Percentiles rank a stretch among this genome's conserved stretches.
Evolutionary conservation across 2,113 vertebrate genomes (phyloP).

Genomic region (Sturnus vulgaris): DNA sequence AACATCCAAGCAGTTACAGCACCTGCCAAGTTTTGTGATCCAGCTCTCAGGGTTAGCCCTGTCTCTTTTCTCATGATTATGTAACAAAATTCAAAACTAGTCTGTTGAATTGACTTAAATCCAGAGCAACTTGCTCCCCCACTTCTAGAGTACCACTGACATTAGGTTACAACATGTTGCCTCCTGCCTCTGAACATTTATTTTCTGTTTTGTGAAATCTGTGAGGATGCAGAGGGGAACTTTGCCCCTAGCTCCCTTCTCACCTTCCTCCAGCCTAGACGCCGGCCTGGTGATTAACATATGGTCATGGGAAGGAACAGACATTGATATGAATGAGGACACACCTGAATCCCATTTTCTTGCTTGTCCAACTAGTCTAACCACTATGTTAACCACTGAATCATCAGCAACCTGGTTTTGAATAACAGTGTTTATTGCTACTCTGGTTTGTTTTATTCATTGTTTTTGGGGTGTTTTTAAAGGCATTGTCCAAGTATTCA

Average conservation of each 20-base stretch:
- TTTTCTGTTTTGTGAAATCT: background rate
- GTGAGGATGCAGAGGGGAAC: background rate
- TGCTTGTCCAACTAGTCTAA: slow-evolving; percentile 14
- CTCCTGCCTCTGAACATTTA: background rate
- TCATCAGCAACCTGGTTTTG: background rate
- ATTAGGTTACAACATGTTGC: background rate
- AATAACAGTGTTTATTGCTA: background rate
- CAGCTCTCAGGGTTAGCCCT: background rate
- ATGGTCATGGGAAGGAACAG: slow-evolving; percentile 15
- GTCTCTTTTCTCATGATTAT: background rate
- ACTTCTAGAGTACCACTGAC: background rate
- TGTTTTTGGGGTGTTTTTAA: background rate
- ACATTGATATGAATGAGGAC: slow-evolving; percentile 1
- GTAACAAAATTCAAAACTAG: background rate
- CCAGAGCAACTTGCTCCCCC: background rate
- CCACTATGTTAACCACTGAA: background rate
- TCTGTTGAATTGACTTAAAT: background rate
- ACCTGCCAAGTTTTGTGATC: background rate
- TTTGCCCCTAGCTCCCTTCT: background rate
- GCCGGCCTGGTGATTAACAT: background rate
- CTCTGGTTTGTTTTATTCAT: background rate
- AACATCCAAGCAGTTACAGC: background rate
- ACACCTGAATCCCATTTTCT: slow-evolving; percentile 18
- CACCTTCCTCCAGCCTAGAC: background rate
- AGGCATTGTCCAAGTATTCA: background rate